Evolutionary conservation across 2,113 vertebrate species (phyloP), one percentile per base, ranked within the genome.

Genomic region (Plecturocebus donacophilus): DNA sequence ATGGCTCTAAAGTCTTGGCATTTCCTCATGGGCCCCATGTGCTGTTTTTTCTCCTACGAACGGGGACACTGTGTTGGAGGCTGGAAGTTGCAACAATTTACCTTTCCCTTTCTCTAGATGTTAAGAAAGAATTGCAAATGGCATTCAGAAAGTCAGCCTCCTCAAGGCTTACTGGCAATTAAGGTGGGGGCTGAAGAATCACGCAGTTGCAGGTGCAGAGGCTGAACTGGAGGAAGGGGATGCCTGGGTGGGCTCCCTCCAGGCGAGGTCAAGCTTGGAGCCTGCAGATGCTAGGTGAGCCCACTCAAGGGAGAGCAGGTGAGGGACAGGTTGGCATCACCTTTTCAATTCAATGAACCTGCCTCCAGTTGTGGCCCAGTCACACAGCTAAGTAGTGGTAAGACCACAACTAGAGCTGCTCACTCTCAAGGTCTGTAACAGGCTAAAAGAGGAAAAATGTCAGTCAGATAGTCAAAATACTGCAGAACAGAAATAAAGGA

Each of bases 401-500:
- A 80, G 70, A 61, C 6, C 64, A 76, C 83, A 86, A 47, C n/a
- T 11, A 35, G 42, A 56, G 42, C 35, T 76, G 75, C 47, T 20
- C 19, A 32, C 6, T 20, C 49, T 80, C 70, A 77, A 68, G 25
- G 52, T 54, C 52, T 93, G 38, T 4, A 23, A 52, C 38, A 87
- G 61, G 20, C 64, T 71, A 66, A 73, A 58, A 84, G 35, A 76
- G 56, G n/a, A n/a, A 86, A 76, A 88, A 88, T 7, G 9, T 38
- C 27, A 77, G 54, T 68, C 8, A 54, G 82, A 32, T 75, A n/a
- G 68, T 77, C 52, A 40, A 92, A 91, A 92, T 12, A 75, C 20
- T 52, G n/a, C 58, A 32, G 2, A 38, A n/a, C 13, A 87, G 61
- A 76, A 95, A 92, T 54, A n/a, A 87, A 87, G 45, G 42, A 87